These are phyloP conservation scores for Disparrhopalites patrizii DNA, from an alignment of 2,888 invertebrate species.

Conservation along the genomic window DNA sequence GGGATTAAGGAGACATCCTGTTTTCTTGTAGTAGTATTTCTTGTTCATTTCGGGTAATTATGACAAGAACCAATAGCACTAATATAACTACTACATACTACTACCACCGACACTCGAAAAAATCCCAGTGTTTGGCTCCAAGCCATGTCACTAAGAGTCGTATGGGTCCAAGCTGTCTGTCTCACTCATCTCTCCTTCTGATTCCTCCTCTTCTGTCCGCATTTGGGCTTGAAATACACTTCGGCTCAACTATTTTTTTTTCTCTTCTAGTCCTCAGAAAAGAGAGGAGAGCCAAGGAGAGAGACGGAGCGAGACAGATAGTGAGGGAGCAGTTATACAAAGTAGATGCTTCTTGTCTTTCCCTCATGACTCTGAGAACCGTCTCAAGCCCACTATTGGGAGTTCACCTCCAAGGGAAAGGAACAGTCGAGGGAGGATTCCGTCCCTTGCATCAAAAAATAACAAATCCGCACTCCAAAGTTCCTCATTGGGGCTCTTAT, in stretches of 20 bases:
- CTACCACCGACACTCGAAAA: too few species aligned
- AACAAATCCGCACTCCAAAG: too few species aligned
- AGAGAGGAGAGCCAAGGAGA: background rate
- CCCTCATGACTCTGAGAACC: too few species aligned
- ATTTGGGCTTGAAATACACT: slow-evolving; percentile 17
- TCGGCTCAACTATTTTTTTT: background rate
- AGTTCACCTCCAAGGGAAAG: too few species aligned
- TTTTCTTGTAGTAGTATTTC: background rate
- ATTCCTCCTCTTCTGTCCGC: slow-evolving; percentile 10
- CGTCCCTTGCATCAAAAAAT: too few species aligned
- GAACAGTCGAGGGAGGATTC: too few species aligned
- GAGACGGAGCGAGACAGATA: background rate
- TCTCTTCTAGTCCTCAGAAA: background rate
- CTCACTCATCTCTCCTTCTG: slow-evolving; percentile 7
- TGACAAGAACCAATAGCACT: too few species aligned
- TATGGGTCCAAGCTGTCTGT: slow-evolving; percentile 41
- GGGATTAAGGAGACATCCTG: too few species aligned
- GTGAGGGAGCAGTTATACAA: background rate
- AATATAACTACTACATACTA: too few species aligned
- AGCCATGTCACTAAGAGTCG: slow-evolving; percentile 14
- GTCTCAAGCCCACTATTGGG: too few species aligned
- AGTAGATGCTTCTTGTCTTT: background rate
- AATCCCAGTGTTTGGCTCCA: slow-evolving; percentile 15
- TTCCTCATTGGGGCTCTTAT: background rate
- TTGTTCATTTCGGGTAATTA: too few species aligned